phyloP scores from a whole-genome alignment of 2,797 vertebrate species.

The Emys orbicularis region DNA sequence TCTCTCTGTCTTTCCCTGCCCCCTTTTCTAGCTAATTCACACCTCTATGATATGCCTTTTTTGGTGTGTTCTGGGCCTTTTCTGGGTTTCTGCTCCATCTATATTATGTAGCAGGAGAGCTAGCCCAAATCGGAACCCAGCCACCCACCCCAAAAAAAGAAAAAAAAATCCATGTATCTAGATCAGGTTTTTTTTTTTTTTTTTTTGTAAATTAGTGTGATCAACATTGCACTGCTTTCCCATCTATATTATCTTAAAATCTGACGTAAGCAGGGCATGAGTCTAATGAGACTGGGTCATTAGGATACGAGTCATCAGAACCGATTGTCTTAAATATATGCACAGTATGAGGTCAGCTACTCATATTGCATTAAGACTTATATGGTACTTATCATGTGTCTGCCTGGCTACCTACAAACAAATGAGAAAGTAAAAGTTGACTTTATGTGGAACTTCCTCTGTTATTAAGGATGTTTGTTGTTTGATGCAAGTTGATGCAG shows the following conservation, averaged over 20 bases:
- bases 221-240: conserved; percentile 57
- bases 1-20: background rate
- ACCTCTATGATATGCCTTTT: background rate
- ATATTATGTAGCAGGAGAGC: background rate
- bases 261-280: conserved; percentile 33
- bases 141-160: background rate
- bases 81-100: background rate
- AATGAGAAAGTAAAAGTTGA: background rate
- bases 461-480: background rate
- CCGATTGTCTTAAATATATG: conserved; percentile 48
- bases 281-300: conserved; percentile 57
- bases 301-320: conserved; percentile 37
- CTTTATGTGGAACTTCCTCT: background rate
- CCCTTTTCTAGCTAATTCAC: background rate
- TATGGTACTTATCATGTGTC: conserved; percentile 50
- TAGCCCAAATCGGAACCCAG: background rate
- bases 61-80: background rate
- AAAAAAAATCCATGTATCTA: conserved; percentile 6
- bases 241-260: conserved; percentile 50
- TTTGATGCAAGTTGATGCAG: background rate
- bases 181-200: background rate
- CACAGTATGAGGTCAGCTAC: conserved; percentile 51
- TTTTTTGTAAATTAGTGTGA: background rate
- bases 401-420: background rate
- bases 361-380: conserved; percentile 8